Percentiles rank a stretch among this genome's conserved stretches.
phyloP scores from a whole-genome alignment of 2,797 vertebrate genomes.

The Scyliorhinus canicula region DNA sequence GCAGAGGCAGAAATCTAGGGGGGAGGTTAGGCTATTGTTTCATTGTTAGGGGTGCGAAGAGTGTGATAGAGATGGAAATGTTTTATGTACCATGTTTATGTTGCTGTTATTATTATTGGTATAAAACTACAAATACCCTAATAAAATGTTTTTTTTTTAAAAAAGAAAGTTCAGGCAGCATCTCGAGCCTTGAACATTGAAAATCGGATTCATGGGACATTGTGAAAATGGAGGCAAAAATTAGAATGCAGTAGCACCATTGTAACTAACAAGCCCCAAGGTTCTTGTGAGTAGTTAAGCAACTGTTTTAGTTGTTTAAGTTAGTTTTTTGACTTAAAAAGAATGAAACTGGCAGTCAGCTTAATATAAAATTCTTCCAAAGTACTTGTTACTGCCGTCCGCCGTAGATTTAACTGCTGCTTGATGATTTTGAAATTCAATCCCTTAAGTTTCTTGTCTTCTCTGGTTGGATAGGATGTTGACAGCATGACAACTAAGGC shows the following conservation, averaged over 20 bases:
- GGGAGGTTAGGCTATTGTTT: too few relatives aligned
- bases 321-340: background rate
- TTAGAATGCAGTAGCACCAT: background rate
- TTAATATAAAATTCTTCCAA: background rate
- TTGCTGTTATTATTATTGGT: too few relatives aligned
- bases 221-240: background rate
- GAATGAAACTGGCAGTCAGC: background rate
- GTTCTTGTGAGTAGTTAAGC: background rate
- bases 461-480: background rate
- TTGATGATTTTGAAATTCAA: background rate
- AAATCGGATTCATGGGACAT: background rate
- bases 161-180: background rate
- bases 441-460: background rate
- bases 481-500: background rate
- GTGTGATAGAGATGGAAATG: too few relatives aligned
- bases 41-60: too few relatives aligned
- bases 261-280: background rate
- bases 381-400: background rate
- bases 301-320: too few relatives aligned
- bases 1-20: too few relatives aligned
- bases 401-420: background rate
- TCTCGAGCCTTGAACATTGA: background rate
- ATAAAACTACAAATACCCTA: too few relatives aligned
- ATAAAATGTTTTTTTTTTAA: too few relatives aligned
- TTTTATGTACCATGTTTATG: too few relatives aligned